Evolutionary conservation across 2,888 invertebrate species (phyloP).

Genomic region (Tromatobia lineatoria): DNA sequence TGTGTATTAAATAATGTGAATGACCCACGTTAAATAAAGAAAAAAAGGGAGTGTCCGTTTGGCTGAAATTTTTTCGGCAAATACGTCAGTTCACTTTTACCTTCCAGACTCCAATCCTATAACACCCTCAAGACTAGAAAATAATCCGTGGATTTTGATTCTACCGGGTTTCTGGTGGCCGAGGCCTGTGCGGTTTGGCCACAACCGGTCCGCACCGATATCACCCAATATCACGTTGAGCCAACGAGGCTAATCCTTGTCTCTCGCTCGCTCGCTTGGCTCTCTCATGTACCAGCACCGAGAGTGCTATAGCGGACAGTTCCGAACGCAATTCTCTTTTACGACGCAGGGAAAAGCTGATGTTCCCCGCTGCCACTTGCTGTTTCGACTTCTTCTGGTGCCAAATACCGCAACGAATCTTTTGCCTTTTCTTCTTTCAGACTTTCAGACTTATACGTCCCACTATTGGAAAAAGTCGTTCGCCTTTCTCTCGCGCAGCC

Average conservation of each 20-base stretch:
- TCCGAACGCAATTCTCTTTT: conserved; percentile 67
- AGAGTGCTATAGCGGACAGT: conserved; percentile 56
- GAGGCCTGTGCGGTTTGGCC: conserved; percentile 54
- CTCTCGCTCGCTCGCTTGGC: conserved; percentile 35
- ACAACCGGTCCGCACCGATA: conserved; percentile 64
- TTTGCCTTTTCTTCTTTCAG: conserved; percentile 2
- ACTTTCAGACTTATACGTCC: not conserved
- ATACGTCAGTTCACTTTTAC: conserved; percentile 1
- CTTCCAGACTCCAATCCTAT: not conserved
- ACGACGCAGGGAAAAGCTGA: conserved; percentile 53
- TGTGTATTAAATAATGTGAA: not conserved
- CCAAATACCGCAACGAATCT: conserved; percentile 42
- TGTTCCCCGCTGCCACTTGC: conserved; percentile 8
- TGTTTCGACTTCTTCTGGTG: conserved; percentile 26
- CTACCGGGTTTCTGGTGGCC: not conserved
- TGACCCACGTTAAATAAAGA: not conserved
- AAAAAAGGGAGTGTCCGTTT: not conserved
- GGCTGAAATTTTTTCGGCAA: not conserved
- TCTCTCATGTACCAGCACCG: conserved; percentile 11
- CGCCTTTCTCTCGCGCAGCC: not conserved
- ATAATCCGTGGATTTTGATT: conserved; percentile 32
- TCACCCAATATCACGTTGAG: conserved; percentile 71
- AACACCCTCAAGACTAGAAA: conserved; percentile 1
- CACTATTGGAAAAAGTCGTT: conserved; percentile 10
- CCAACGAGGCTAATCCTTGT: conserved; percentile 71